phyloP scores from a whole-genome alignment of 2,797 vertebrate species.

The Neostethus bicornis region DNA sequence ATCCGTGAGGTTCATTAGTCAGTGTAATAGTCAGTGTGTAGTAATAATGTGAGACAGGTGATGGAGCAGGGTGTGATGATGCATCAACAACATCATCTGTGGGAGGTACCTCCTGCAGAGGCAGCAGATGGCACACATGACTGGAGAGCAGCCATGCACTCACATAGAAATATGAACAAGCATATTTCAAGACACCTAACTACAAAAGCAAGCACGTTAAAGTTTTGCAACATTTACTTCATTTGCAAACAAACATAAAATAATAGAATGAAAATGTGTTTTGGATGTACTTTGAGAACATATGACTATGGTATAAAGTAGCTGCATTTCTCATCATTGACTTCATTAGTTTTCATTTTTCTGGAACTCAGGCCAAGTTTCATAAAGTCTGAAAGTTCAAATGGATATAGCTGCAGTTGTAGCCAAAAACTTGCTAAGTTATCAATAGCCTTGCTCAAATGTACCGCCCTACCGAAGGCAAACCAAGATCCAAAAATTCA shows the following conservation, averaged over 20 bases:
- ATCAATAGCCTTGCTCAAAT: constrained; percentile 52
- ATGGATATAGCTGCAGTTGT: constrained; percentile 33
- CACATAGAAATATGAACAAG: constrained; percentile 27
- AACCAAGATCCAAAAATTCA: constrained; percentile 42
- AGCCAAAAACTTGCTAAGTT: constrained; percentile 34
- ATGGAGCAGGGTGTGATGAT: constrained; percentile 82
- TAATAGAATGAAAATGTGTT: constrained; percentile 8
- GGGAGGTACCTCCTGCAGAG: constrained; percentile 80
- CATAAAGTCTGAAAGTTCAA: constrained; percentile 26
- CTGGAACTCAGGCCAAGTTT: constrained; percentile 8
- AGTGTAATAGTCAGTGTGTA: constrained; percentile 66
- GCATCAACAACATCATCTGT: constrained; percentile 82
- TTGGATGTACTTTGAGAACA: constrained; percentile 15
- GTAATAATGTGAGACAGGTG: constrained; percentile 77
- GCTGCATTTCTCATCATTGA: not conserved
- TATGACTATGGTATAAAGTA: constrained; percentile 11
- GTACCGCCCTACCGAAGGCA: constrained; percentile 22
- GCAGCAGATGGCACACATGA: constrained; percentile 83
- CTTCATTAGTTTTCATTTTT: not conserved
- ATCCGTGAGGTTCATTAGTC: constrained; percentile 71
- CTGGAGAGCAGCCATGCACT: constrained; percentile 60
- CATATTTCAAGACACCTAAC: constrained; percentile 19
- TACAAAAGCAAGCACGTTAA: constrained; percentile 2
- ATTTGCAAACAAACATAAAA: constrained; percentile 5
- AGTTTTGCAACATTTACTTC: not conserved